Conservation (phyloP, 92 coral and sea anemone species). For the Umimayanthus chanpuru region DNA sequence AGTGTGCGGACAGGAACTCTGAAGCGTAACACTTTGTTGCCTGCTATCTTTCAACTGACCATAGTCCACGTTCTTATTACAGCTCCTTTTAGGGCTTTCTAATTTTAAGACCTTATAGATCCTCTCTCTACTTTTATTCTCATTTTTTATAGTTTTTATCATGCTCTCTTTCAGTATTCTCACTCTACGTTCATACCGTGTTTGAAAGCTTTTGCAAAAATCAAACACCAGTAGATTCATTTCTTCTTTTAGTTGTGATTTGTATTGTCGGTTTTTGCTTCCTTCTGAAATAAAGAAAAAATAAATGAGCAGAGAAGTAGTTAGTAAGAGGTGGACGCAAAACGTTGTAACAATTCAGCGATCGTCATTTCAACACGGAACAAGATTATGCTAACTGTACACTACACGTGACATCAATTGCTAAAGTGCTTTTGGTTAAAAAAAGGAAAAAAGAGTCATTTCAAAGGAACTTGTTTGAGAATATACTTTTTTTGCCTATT, state of each 20-base stretch:
- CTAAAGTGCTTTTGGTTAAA: too few relatives aligned
- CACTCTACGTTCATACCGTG: neutral
- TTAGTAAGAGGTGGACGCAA: neutral
- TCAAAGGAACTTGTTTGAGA: too few relatives aligned
- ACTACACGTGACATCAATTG: neutral
- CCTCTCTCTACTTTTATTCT: neutral
- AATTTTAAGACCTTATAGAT: neutral
- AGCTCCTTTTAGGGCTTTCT: neutral
- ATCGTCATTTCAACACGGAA: too few relatives aligned
- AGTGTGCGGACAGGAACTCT: neutral
- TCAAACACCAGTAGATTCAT: neutral
- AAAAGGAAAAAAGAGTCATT: too few relatives aligned
- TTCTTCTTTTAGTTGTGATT: slow-evolving; percentile 16
- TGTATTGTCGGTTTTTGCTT: neutral
- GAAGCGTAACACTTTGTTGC: neutral
- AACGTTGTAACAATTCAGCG: neutral
- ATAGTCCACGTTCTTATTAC: neutral
- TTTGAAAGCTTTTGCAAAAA: neutral
- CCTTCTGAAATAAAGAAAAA: neutral
- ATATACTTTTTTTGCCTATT: too few relatives aligned
- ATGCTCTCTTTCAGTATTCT: neutral
- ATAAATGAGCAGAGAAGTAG: too few relatives aligned
- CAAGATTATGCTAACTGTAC: neutral
- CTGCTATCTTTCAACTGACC: neutral
- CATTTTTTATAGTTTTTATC: neutral